Percentiles rank a stretch among this genome's conserved stretches.
Evolutionary conservation across 2,113 vertebrate genomes (phyloP).

Genomic region (Tragelaphus strepsiceros): DNA sequence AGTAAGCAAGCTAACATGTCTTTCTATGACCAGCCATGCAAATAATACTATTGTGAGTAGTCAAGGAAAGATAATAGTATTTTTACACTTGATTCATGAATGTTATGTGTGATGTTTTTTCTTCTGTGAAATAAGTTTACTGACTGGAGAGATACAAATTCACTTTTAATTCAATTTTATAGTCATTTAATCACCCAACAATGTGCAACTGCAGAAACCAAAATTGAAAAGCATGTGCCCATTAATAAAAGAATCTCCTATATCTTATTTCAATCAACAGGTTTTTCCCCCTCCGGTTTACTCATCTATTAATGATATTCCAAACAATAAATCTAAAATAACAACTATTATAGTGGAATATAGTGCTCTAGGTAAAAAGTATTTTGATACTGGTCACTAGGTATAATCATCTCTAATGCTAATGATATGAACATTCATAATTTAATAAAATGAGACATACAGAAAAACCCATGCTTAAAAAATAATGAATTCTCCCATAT

Average conservation of each 20-base stretch:
- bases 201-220: not conserved
- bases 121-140: conserved; percentile 21
- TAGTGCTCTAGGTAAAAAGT: not conserved
- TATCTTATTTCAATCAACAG: conserved; percentile 63
- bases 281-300: not conserved
- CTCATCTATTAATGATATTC: conserved; percentile 29
- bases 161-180: not conserved
- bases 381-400: not conserved
- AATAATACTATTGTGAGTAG: not conserved
- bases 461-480: conserved; percentile 13
- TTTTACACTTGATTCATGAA: conserved; percentile 11
- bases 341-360: not conserved
- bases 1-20: not conserved
- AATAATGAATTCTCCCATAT: not conserved
- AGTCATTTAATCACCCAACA: not conserved
- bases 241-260: not conserved
- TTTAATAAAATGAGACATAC: conserved; percentile 25
- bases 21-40: not conserved
- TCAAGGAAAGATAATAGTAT: not conserved
- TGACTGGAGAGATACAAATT: not conserved
- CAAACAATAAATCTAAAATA: conserved; percentile 13
- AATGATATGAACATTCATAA: conserved; percentile 22
- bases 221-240: not conserved
- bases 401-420: not conserved
- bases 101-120: not conserved